phyloP scores from a whole-genome alignment of 1,140 invertebrate genomes.

The Rhagoletis pomonella region DNA sequence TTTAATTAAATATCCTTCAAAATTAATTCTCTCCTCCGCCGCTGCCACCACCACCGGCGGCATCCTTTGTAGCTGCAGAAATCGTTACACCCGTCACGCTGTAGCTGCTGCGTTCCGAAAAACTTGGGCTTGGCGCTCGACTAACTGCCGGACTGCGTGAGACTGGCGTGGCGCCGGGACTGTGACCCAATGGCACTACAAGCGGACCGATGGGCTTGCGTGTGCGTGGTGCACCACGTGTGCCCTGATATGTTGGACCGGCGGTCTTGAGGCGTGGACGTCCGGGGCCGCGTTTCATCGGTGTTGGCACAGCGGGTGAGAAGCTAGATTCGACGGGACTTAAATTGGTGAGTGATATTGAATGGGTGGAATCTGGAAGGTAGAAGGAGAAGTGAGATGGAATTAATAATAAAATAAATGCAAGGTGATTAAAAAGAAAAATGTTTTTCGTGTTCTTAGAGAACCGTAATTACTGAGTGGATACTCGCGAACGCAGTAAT shows the following conservation, averaged over 20 bases:
- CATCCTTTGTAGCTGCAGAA: not conserved
- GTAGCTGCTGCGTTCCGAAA: conserved; percentile 50
- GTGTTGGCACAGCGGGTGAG: conserved; percentile 56
- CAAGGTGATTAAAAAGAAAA: no score
- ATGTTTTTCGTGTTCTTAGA: no score
- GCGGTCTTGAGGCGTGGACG: conserved; percentile 82
- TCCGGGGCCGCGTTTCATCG: conserved; percentile 80
- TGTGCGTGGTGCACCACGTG: conserved; percentile 76
- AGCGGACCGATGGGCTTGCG: conserved; percentile 78
- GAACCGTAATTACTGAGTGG: no score
- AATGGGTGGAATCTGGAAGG: conserved; percentile 11
- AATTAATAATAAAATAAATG: no score
- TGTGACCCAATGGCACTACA: conserved; percentile 77
- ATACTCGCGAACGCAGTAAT: no score
- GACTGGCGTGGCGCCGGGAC: conserved; percentile 70
- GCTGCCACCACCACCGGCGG: not conserved
- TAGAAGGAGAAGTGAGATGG: no score
- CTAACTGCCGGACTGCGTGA: conserved; percentile 69
- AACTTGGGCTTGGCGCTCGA: conserved; percentile 64
- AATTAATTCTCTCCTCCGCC: not conserved
- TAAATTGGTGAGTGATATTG: conserved; percentile 43
- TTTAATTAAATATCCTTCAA: no score
- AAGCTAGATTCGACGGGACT: conserved; percentile 56
- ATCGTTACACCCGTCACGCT: not conserved
- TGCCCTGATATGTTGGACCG: conserved; percentile 79